Base-by-base conservation (phyloP, 2,113 vertebrate genomes). In the Dipodomys ordii region DNA sequence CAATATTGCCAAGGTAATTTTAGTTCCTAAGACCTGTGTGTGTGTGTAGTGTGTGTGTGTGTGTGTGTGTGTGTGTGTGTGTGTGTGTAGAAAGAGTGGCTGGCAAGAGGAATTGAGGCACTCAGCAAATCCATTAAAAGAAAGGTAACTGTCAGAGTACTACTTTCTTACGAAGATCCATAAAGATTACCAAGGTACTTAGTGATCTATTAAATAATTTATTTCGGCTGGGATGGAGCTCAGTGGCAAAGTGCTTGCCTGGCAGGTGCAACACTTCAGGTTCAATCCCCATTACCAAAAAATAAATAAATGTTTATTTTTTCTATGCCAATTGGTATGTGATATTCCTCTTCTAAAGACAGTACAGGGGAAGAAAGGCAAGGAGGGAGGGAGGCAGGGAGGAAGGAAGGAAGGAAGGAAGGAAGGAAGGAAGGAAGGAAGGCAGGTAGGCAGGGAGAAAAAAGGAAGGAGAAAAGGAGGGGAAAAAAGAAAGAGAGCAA, bases 1-100 rank as follows among this genome's bases (percentile, higher is more conserved):
- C 98, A 98, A n/a, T 97, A 98, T 88, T 98, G 98, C 96, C 97
- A 99, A 99, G 99, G 99, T 99, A 98, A 98, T 82, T 88, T 87
- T 87, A 65, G 76, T 27, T 78, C 84, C 91, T 87, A 25, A 83
- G 12, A 68, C 67, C 1, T n/a, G 39, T 39, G 39, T 39, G 39
- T 39, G 5, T 39, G 39, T 39, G 39, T 88, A n/a, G 28, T 3
- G 39, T 39, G 39, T 39, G 39, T 39, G 39, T 39, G 39, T 69
- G 9, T 35, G 30, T 68, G 5, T 39, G 39, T 39, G 39, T 88
- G 28, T 3, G 39, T 39, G 39, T 39, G 39, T 39, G 39, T 39
- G 39, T 69, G 9, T 35, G 30, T 68, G 49, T 83, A 62, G 28
- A 84, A 22, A 27, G 15, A 57, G 53, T 57, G 53, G 12, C 53